Percentiles rank a stretch among this genome's conserved stretches.
phyloP scores from a whole-genome alignment of 2,888 invertebrate species.

The Eilema sororculum region DNA sequence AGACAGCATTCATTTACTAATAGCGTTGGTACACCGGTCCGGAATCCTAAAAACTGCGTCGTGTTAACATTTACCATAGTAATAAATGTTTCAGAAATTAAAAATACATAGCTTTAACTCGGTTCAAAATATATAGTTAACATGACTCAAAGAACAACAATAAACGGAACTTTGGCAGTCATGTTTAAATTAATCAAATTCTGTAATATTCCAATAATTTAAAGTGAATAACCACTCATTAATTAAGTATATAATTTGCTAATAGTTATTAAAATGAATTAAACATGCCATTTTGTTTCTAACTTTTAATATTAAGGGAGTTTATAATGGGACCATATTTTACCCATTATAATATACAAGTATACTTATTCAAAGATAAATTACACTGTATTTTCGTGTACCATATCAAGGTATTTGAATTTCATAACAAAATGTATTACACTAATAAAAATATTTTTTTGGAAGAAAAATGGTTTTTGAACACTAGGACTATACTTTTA shows the following conservation, averaged over 20 bases:
- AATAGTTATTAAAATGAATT: neutral
- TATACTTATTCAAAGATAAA: constrained; percentile 11
- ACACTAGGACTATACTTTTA: neutral
- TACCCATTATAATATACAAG: constrained; percentile 36
- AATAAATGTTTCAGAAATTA: neutral
- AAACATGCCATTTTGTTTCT: constrained; percentile 45
- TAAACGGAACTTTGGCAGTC: neutral
- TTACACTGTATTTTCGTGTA: constrained; percentile 11
- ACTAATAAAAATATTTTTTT: neutral
- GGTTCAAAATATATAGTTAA: neutral
- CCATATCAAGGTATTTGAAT: neutral
- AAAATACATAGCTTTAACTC: neutral
- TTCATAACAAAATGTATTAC: neutral
- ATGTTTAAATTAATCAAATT: neutral
- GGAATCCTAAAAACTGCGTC: neutral
- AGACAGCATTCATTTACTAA: neutral
- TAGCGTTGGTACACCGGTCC: neutral
- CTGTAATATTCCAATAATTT: neutral
- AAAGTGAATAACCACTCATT: neutral
- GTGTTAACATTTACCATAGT: neutral
- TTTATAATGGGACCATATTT: constrained; percentile 39
- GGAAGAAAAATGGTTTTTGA: neutral
- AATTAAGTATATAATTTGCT: neutral
- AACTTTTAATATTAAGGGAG: constrained; percentile 17
- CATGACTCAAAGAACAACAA: neutral